A percentile compares a stretch with the other conserved stretches of the same genome.
These are phyloP conservation scores for Drosophila anomelani DNA, from an alignment of 2,888 invertebrate genomes.

Conservation along the genomic window DNA sequence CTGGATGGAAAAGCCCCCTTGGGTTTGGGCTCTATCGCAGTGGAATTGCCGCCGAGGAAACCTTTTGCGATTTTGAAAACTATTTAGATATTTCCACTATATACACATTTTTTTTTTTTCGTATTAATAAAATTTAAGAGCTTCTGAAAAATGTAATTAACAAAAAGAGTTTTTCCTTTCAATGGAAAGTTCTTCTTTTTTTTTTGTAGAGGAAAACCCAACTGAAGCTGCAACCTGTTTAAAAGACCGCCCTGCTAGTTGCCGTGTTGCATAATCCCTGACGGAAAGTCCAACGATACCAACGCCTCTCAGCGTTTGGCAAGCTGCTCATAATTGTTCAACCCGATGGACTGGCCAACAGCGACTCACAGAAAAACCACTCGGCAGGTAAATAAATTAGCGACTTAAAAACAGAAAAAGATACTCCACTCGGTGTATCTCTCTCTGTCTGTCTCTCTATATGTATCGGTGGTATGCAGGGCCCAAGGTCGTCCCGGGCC, in stretches of 20 bases:
- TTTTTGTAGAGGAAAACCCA: constrained; percentile 1
- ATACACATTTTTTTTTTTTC: constrained; percentile 16
- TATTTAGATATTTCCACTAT: constrained; percentile 32
- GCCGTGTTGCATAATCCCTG: constrained; percentile 24
- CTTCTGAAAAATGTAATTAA: constrained; percentile 59
- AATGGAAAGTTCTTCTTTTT: not conserved
- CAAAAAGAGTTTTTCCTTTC: not conserved
- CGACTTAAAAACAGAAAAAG: constrained; percentile 53
- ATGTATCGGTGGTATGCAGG: constrained; percentile 21
- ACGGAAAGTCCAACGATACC: constrained; percentile 11
- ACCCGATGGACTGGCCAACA: constrained; percentile 13
- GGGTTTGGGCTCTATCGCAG: constrained; percentile 20
- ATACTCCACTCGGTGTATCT: constrained; percentile 21
- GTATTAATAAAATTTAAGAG: constrained; percentile 69
- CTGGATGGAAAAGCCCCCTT: not conserved
- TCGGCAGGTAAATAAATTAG: constrained; percentile 72
- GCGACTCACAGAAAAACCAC: constrained; percentile 38
- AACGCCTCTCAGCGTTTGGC: constrained; percentile 47
- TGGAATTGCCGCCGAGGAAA: constrained; percentile 26
- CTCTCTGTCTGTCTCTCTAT: not conserved
- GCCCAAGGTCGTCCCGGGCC: constrained; percentile 56
- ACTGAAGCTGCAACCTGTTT: constrained; percentile 1
- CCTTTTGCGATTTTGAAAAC: constrained; percentile 56
- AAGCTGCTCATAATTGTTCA: constrained; percentile 66
- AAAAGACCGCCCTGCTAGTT: not conserved